Evolutionary conservation across 2,797 vertebrate genomes (phyloP), one percentile per base, ranked within the genome.

Genomic region (Phylloscopus collybita): DNA sequence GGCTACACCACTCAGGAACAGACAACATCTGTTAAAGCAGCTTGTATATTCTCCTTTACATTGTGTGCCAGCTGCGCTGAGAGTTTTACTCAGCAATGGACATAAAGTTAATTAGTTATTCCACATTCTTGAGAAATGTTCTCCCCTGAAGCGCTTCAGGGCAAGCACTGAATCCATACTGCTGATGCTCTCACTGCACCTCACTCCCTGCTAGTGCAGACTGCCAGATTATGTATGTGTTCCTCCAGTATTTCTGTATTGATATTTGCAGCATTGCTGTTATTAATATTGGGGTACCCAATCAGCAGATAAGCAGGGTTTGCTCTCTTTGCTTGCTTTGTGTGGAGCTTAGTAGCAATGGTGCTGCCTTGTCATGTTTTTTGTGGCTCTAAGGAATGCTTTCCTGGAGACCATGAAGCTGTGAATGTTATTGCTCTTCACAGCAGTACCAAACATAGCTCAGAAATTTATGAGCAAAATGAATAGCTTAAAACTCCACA

Each of bases 101-200:
- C 32, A 56, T 30, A 54, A 76, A 62, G 11, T 45, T 85, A 45
- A 50, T 66, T 76, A 56, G 29, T 53, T 73, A 59, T 54, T 36
- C 21, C 53, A 59, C 16, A 18, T 45, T 79, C 66, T 84, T 60
- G 29, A 64, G 56, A 57, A 80, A 16, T 16, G 6, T 6, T 67
- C 15, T 75, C 4, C 16, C 8, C 15, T 50, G 8, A 42, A 32
- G 30, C 11, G 5, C 21, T 60, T 61, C 44, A 42, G 36, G 21
- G 56, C 0, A 2, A 84, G 36, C 18, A 13, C 13, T 45, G 67
- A n/a, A 72, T 61, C 50, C 9, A 1, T 26, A 18, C 5, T 51
- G 25, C 17, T 0, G 0, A 15, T 18, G 13, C 26, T 44, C 21
- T 47, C 56, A 22, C 36, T 26, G 29, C 1, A 1, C 16, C 20